Base-by-base conservation (phyloP, 2,113 vertebrate species). In the Heterotilapia buettikoferi region DNA sequence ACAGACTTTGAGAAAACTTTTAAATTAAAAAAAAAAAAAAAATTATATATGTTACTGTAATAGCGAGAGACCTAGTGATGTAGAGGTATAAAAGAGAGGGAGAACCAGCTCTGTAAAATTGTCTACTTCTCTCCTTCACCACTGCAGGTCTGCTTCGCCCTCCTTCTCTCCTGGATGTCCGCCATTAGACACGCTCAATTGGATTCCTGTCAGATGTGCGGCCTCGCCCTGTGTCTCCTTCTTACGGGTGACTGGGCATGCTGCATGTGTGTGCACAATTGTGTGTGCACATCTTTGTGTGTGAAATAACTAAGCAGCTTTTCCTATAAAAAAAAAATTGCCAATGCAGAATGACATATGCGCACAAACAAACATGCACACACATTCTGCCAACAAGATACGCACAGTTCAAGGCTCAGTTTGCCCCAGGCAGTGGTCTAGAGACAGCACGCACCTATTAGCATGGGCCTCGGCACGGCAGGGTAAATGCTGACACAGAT, bases 161-260 rank as follows among this genome's bases (percentile, higher is more conserved):
- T 86, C 90, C 90, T 91, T 90, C 93, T 93, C 94, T 94, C 93
- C 92, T 95, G 94, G 94, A 95, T 95, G 94, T 95, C 91, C 91
- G 82, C 95, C 94, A 96, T 96, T 96, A 96, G 95, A 94, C 92
- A 95, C 87, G 93, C 94, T 95, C 95, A 96, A 95, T 96, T 96
- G 95, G 95, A 95, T 95, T 96, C 89, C 95, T 96, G 95, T 96
- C 95, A 96, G 93, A 96, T 94, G 93, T 91, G 91, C 86, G 89
- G 94, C 94, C 93, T 95, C 83, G 94, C 94, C 94, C 89, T 94
- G 93, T 94, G 93, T 95, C 95, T 95, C 92, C 93, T 95, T 96
- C 90, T 88, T 93, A 96, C 88, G 95, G 94, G 94, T 96, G 95
- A 96, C 90, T 94, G 95, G 93, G 89, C 95, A 93, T 88, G 93